Evolutionary conservation across 1,140 invertebrate genomes (phyloP), one percentile per base, ranked within the genome.

Genomic region (Zaprionus lachaisei): DNA sequence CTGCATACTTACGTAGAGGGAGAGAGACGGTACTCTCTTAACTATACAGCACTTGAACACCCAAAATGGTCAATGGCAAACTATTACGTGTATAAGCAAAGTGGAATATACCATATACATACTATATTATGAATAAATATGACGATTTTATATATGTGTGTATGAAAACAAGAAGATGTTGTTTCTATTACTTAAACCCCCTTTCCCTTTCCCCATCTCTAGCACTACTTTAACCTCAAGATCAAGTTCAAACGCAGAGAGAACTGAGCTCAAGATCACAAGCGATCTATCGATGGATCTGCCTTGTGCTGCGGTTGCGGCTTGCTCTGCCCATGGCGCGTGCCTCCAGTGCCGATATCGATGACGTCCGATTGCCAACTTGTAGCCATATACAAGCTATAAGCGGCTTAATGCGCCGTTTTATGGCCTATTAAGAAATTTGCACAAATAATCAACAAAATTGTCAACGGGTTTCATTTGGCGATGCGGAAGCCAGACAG

Each of bases 1-100:
- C 47, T 51, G 47, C 47, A 51, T 51, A 51, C 47, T 51, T 51
- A 51, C 47, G 24, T 51, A 51, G 20, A 51, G 47, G 22, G 47
- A 20, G 47, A 24, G 47, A 51, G 9, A n/a, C 9, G n/a, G n/a
- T 3, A 24, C n/a, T 15, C 20, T 51, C 47, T 51, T 24, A 51
- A 51, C 47, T 51, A 51, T 22, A 49, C 9, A 51, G 24, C 31
- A 54, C 31, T 64, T 14, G 47, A 17, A 17, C 22, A 76, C 73
- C 80, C 26, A 61, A 38, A 58, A 62, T 89, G 83, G 80, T 87
- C 78, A 81, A 80, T 89, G 84, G 71, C 81, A 87, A 90, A 89
- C 84, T 89, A 89, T 90, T 89, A 89, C 62, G 81, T 81, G 80
- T 84, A 77, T 89, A 89, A 89, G 84, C 56, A 74, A 61, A 86